Conservation (phyloP, 1,140 invertebrate species). For the Phenacoccus solenopsis region DNA sequence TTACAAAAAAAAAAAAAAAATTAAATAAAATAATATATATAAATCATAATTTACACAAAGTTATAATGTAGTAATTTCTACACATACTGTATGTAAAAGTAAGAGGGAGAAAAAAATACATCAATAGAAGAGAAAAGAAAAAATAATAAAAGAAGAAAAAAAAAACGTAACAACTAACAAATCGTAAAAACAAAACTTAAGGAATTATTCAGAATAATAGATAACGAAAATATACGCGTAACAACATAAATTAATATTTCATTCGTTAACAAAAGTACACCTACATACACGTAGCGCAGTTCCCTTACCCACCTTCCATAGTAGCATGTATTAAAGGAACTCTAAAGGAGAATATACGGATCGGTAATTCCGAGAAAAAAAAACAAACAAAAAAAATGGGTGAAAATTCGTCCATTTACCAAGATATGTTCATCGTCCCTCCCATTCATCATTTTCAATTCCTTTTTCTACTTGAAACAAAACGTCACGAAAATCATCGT, state of each 20-base stretch:
- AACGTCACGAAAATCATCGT: not conserved
- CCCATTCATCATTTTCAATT: no score
- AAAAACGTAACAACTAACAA: slow-evolving; percentile 11
- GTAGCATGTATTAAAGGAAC: slow-evolving; percentile 7
- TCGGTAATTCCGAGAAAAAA: not conserved
- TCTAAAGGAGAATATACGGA: not conserved
- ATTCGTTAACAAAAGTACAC: not conserved
- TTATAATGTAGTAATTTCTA: not conserved
- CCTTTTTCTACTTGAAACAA: not conserved
- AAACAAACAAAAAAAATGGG: not conserved
- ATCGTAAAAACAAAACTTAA: slow-evolving; percentile 15
- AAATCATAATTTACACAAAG: slow-evolving; percentile 4
- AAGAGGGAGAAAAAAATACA: not conserved
- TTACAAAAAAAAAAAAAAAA: slow-evolving; percentile 13
- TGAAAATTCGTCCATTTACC: not conserved
- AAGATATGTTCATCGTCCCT: not conserved
- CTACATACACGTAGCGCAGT: no score
- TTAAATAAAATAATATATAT: not conserved
- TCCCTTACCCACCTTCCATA: not conserved
- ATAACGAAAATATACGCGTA: slow-evolving; percentile 8
- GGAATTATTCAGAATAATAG: not conserved
- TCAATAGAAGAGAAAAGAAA: not conserved
- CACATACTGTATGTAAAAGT: slow-evolving; percentile 1
- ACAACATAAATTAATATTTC: slow-evolving; percentile 13
- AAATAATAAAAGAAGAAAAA: not conserved